A percentile compares a stretch with the other conserved stretches of the same genome.
Evolutionary conservation across 2,888 invertebrate species (phyloP).

Genomic region (Eurytoma adleriae): DNA sequence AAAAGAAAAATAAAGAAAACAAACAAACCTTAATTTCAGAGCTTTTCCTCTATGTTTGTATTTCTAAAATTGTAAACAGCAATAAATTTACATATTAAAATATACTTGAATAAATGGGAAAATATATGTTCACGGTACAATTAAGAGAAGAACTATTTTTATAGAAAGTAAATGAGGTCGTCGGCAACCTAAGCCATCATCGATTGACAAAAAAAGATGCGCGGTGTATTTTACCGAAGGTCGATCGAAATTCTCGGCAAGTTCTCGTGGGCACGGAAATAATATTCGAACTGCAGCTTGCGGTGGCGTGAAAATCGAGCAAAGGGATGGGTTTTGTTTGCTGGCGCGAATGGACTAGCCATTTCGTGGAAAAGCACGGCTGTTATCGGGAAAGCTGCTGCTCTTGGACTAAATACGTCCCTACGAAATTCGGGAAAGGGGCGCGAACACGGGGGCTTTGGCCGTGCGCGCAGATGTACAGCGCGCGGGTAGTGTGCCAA

Average conservation of each 20-base stretch:
- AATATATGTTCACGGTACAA: no score
- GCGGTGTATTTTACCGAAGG: background rate
- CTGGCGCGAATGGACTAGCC: background rate
- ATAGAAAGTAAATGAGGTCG: no score
- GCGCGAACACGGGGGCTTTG: constrained; percentile 58
- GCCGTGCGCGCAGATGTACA: constrained; percentile 63
- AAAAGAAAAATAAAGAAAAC: no score
- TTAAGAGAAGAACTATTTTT: no score
- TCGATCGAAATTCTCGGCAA: background rate
- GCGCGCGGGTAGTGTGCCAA: constrained; percentile 66
- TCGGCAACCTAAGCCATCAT: no score
- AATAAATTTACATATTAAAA: no score
- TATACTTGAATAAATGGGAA: no score
- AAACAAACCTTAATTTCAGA: no score
- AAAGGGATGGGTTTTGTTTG: constrained; percentile 28
- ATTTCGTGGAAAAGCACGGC: constrained; percentile 45
- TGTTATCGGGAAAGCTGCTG: constrained; percentile 63
- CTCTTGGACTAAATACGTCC: constrained; percentile 70
- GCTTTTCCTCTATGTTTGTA: no score
- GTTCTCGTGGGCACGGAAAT: background rate
- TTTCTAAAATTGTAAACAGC: no score
- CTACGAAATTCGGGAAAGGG: constrained; percentile 60
- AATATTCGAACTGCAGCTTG: constrained; percentile 1
- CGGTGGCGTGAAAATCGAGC: constrained; percentile 19
- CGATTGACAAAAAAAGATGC: no score